Conservation (phyloP, 2,797 vertebrate species). For the Zalophus californianus region DNA sequence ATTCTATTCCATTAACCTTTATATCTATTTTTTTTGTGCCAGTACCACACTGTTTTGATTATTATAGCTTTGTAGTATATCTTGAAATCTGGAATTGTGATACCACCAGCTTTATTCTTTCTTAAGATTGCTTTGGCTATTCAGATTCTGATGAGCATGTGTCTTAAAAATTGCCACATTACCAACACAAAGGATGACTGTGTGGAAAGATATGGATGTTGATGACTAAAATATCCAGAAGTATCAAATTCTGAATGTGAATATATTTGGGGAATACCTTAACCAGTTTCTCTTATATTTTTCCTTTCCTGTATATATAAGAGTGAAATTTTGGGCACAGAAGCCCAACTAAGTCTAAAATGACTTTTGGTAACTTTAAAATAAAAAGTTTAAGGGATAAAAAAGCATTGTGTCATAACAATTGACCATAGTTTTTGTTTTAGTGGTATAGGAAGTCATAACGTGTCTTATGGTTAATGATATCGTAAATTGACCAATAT, state of each 20-base stretch:
- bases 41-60: background rate
- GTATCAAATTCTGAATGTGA: background rate
- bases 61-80: background rate
- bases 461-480: background rate
- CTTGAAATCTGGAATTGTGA: background rate
- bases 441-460: background rate
- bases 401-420: slow-evolving; percentile 9
- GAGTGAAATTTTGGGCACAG: background rate
- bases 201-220: background rate
- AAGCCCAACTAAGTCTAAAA: background rate
- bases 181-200: background rate
- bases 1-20: background rate
- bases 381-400: background rate
- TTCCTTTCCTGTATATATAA: background rate
- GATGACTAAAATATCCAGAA: background rate
- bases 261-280: background rate
- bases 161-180: background rate
- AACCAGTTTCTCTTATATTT: background rate
- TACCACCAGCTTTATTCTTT: background rate
- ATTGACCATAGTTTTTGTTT: slow-evolving; percentile 36
- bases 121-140: background rate
- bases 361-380: slow-evolving; percentile 4
- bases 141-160: background rate
- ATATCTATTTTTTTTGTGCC: background rate
- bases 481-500: background rate